phyloP scores from a whole-genome alignment of 2,888 invertebrate genomes.

The Didymodactylos carnosus region DNA sequence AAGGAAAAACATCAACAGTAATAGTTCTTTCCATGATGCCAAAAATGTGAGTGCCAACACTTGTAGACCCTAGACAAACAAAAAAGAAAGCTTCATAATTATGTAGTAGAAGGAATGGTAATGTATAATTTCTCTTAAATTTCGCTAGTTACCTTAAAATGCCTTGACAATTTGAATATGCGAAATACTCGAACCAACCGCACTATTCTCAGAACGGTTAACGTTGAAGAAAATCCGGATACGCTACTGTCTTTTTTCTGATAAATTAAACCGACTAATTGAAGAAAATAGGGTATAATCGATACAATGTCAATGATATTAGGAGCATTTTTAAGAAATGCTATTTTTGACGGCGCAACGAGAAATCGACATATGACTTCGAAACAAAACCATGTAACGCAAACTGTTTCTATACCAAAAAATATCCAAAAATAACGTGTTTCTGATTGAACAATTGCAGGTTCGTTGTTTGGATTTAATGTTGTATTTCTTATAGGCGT shows the following conservation, averaged over 20 bases:
- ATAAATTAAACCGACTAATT: constrained; percentile 10
- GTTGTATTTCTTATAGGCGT: not conserved
- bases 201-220: constrained; percentile 20
- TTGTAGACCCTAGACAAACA: constrained; percentile 20
- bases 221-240: constrained; percentile 22
- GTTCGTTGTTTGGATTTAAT: not conserved
- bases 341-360: constrained; percentile 22
- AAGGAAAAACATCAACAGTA: constrained; percentile 29
- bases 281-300: constrained; percentile 29
- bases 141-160: constrained; percentile 20
- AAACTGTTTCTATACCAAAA: constrained; percentile 27
- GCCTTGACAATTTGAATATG: constrained; percentile 29
- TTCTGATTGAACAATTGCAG: not conserved
- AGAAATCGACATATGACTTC: constrained; percentile 24
- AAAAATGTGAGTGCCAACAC: constrained; percentile 29
- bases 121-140: not conserved
- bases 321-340: constrained; percentile 23
- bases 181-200: constrained; percentile 28
- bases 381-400: constrained; percentile 29
- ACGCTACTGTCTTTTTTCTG: constrained; percentile 13
- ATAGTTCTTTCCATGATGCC: constrained; percentile 26
- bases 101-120: not conserved
- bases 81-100: not conserved
- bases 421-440: constrained; percentile 16
- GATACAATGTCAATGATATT: constrained; percentile 31